Evolutionary conservation across 2,888 invertebrate species (phyloP).

Genomic region (Odontothrips loti): DNA sequence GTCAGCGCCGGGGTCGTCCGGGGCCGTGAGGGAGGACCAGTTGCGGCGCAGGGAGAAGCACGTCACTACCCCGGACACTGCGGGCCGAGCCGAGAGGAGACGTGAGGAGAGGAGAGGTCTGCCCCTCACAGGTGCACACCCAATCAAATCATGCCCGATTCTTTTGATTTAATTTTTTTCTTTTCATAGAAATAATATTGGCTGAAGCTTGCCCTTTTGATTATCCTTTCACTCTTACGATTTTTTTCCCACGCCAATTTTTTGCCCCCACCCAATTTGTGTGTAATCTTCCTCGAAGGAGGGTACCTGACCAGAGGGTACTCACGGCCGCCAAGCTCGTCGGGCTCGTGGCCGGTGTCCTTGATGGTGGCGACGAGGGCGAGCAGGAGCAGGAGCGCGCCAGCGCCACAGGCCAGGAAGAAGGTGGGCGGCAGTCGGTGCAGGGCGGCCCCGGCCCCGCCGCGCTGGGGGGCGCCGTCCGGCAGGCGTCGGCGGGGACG

Average conservation of each 20-base stretch:
- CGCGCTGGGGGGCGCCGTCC: neutral
- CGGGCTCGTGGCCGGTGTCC: slow-evolving; percentile 14
- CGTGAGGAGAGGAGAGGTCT: too few relatives aligned
- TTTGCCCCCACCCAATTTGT: too few relatives aligned
- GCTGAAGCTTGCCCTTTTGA: too few relatives aligned
- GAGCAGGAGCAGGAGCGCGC: neutral
- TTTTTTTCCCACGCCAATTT: too few relatives aligned
- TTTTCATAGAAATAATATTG: too few relatives aligned
- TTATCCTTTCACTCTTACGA: too few relatives aligned
- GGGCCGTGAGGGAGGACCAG: slow-evolving; percentile 56
- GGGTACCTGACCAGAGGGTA: neutral
- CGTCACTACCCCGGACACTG: slow-evolving; percentile 41
- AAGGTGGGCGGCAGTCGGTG: neutral
- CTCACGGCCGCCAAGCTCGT: neutral
- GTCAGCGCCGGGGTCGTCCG: slow-evolving; percentile 51
- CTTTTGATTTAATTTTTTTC: too few relatives aligned
- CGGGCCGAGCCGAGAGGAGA: neutral
- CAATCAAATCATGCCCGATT: too few relatives aligned
- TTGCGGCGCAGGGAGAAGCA: slow-evolving; percentile 60
- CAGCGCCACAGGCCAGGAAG: neutral
- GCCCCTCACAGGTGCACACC: too few relatives aligned
- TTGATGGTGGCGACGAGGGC: slow-evolving; percentile 7
- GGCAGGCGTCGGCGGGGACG: neutral
- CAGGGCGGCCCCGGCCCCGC: neutral
- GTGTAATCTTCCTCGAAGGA: too few relatives aligned